These are phyloP conservation scores for Brotula barbata DNA, from an alignment of 2,797 vertebrate genomes.

Conservation along the genomic window DNA sequence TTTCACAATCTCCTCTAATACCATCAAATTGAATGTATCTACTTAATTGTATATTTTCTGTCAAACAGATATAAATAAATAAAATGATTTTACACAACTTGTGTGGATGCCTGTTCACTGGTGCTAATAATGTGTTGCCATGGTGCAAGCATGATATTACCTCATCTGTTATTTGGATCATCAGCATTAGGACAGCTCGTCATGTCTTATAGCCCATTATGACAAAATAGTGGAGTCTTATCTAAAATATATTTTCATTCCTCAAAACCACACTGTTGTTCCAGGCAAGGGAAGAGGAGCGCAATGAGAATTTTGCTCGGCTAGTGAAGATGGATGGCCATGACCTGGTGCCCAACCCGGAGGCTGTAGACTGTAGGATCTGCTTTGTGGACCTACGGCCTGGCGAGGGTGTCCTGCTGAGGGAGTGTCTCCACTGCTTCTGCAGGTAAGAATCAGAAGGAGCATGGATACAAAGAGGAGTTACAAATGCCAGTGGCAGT, in stretches of 20 bases:
- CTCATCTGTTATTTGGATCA: no score
- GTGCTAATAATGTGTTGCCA: no score
- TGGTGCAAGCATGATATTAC: no score
- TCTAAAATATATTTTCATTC: slow-evolving; percentile 11
- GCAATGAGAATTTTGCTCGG: slow-evolving; percentile 81
- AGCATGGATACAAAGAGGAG: no score
- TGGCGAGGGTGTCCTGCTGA: slow-evolving; percentile 81
- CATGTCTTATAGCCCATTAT: no score
- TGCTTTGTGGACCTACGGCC: slow-evolving; percentile 81
- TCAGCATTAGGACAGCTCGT: no score
- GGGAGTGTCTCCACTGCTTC: slow-evolving; percentile 90
- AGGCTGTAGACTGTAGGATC: slow-evolving; percentile 84
- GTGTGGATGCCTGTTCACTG: slow-evolving; percentile 9
- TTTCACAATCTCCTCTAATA: slow-evolving; percentile 19
- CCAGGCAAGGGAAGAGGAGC: slow-evolving; percentile 82
- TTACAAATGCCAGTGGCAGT: no score
- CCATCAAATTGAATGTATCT: slow-evolving; percentile 59
- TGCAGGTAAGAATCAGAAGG: slow-evolving; percentile 77
- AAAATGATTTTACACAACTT: slow-evolving; percentile 51
- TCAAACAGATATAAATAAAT: slow-evolving; percentile 46
- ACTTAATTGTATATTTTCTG: slow-evolving; percentile 34
- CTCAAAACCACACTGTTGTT: slow-evolving; percentile 29
- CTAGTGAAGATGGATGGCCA: slow-evolving; percentile 83
- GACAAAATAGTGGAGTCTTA: slow-evolving; percentile 4
- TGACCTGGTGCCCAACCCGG: slow-evolving; percentile 83